These are phyloP conservation scores for Sebastes taczanowskii DNA, from an alignment of 2,797 vertebrate species.

Conservation along the genomic window DNA sequence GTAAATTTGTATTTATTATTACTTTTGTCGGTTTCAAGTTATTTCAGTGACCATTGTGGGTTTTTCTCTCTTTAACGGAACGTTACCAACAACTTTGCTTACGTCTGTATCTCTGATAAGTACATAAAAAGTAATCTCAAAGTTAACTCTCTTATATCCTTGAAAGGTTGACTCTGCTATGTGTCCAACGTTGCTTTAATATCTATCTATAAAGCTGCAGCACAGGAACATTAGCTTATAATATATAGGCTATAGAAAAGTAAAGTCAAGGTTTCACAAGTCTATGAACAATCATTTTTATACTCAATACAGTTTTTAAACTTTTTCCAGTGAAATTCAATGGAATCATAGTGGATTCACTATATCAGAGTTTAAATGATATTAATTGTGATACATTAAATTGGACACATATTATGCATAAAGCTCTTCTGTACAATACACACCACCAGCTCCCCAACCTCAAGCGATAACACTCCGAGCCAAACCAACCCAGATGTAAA, in stretches of 20 bases:
- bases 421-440: not conserved
- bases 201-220: slow-evolving; percentile 12
- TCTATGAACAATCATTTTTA: not conserved
- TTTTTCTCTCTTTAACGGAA: no score
- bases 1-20: no score
- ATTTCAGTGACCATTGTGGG: no score
- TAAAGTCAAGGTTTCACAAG: not conserved
- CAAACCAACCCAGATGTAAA: slow-evolving; percentile 4
- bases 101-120: no score
- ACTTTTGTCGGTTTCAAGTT: no score
- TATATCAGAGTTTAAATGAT: not conserved
- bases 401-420: no score
- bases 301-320: not conserved
- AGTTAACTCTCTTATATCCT: no score
- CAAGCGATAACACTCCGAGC: not conserved
- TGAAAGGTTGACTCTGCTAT: slow-evolving; percentile 6
- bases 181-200: slow-evolving; percentile 1
- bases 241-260: not conserved
- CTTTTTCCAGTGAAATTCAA: not conserved
- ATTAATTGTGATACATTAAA: not conserved
- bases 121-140: no score
- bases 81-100: no score
- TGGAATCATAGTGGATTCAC: not conserved
- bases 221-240: not conserved
- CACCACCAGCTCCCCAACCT: not conserved